Percentiles rank a stretch among this genome's conserved stretches.
Evolutionary conservation across 2,113 vertebrate species (phyloP).

Genomic region (Pelecanoides urinatrix): DNA sequence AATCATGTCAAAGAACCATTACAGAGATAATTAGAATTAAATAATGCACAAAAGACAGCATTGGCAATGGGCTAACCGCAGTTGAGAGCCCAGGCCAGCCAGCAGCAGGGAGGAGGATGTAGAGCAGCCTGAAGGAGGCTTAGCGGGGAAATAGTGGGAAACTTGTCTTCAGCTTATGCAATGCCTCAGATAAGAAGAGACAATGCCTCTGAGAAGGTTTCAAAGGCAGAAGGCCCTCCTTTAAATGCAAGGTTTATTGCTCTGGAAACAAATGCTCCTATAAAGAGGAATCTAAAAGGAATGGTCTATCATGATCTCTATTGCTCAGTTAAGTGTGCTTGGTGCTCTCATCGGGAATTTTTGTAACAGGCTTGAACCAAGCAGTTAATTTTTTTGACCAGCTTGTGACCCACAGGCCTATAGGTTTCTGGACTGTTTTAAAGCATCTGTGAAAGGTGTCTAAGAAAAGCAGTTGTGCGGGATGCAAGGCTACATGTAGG

Average conservation of each 20-base stretch:
- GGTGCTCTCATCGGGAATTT: not conserved
- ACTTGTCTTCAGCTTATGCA: not conserved
- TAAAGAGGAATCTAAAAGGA: not conserved
- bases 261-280: not conserved
- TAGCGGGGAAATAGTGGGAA: not conserved
- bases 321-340: not conserved
- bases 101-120: not conserved
- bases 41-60: not conserved
- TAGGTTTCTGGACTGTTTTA: not conserved
- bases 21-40: not conserved
- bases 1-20: not conserved
- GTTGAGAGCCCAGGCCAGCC: not conserved
- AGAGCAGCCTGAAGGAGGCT: not conserved
- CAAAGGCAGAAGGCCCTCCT: not conserved
- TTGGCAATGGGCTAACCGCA: not conserved
- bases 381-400: not conserved
- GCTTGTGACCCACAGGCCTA: not conserved
- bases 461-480: not conserved
- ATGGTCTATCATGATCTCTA: not conserved
- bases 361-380: not conserved
- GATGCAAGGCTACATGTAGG: not conserved
- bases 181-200: not conserved
- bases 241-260: not conserved
- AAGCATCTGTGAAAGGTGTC: not conserved
- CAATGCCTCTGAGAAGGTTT: not conserved